phyloP scores from a whole-genome alignment of 2,888 invertebrate genomes.

The Dioctria linearis region DNA sequence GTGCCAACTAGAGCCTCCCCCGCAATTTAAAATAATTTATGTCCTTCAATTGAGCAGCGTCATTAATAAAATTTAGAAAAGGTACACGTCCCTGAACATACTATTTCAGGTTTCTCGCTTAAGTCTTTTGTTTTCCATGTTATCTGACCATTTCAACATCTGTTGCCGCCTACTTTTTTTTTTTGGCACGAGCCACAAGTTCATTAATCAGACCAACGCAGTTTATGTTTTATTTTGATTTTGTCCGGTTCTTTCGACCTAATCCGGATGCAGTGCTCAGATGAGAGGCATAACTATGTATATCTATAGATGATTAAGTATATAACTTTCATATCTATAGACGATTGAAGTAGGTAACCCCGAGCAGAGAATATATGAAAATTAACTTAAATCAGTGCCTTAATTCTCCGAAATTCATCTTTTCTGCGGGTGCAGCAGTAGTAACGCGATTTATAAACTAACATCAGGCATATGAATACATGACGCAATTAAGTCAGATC shows the following conservation, averaged over 20 bases:
- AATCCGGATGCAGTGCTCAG: background rate
- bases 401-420: slow-evolving; percentile 26
- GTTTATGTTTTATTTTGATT: background rate
- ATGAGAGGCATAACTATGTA: background rate
- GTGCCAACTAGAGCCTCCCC: background rate
- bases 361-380: background rate
- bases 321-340: too few relatives aligned
- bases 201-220: slow-evolving; percentile 29
- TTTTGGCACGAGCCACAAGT: slow-evolving; percentile 46
- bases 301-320: background rate
- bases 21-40: background rate
- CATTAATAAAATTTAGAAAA: slow-evolving; percentile 27
- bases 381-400: slow-evolving; percentile 2
- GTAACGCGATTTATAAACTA: slow-evolving; percentile 7
- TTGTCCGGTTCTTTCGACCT: background rate
- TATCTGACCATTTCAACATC: slow-evolving; percentile 35
- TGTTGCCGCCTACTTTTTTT: slow-evolving; percentile 36
- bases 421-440: slow-evolving; percentile 39
- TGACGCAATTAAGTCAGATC: slow-evolving; percentile 37
- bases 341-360: too few relatives aligned
- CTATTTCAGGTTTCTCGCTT: slow-evolving; percentile 33
- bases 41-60: background rate
- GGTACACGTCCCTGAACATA: slow-evolving; percentile 35
- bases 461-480: slow-evolving; percentile 11
- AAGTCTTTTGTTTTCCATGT: slow-evolving; percentile 43